These are phyloP conservation scores for Acleris cristana DNA, from an alignment of 2,888 invertebrate species.

Conservation along the genomic window DNA sequence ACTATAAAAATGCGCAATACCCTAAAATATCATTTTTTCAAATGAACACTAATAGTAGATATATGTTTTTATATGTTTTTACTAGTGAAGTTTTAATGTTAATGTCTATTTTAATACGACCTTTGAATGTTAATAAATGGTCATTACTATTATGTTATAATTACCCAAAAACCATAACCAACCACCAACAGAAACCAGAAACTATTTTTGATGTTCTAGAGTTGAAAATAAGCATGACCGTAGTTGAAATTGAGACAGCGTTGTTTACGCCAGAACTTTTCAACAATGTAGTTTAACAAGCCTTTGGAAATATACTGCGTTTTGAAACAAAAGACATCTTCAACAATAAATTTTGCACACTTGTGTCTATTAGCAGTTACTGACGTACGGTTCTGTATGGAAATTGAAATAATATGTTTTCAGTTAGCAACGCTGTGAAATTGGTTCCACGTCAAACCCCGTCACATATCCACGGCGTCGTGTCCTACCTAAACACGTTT, in stretches of 20 bases:
- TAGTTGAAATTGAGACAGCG: neutral
- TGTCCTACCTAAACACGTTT: slow-evolving; percentile 11
- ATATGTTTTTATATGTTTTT: too few relatives aligned
- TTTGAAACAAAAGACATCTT: slow-evolving; percentile 21
- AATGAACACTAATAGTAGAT: too few relatives aligned
- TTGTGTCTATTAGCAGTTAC: slow-evolving; percentile 45
- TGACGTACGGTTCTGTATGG: slow-evolving; percentile 36
- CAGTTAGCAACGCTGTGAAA: slow-evolving; percentile 26
- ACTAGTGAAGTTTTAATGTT: too few relatives aligned
- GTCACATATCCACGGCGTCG: slow-evolving; percentile 4
- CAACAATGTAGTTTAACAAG: slow-evolving; percentile 12
- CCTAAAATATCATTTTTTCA: too few relatives aligned
- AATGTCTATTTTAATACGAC: too few relatives aligned
- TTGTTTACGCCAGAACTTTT: slow-evolving; percentile 6
- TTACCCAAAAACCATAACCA: too few relatives aligned
- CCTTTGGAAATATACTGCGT: slow-evolving; percentile 5
- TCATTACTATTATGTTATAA: too few relatives aligned
- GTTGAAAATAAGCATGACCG: too few relatives aligned
- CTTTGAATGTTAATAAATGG: too few relatives aligned
- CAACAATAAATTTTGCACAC: slow-evolving; percentile 40
- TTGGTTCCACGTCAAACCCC: slow-evolving; percentile 25
- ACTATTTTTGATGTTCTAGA: too few relatives aligned
- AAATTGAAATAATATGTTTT: slow-evolving; percentile 22
- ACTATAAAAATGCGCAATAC: too few relatives aligned
- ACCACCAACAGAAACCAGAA: too few relatives aligned